These are phyloP conservation scores for Spicauda simplicius DNA, from an alignment of 2,888 invertebrate genomes.

Conservation along the genomic window DNA sequence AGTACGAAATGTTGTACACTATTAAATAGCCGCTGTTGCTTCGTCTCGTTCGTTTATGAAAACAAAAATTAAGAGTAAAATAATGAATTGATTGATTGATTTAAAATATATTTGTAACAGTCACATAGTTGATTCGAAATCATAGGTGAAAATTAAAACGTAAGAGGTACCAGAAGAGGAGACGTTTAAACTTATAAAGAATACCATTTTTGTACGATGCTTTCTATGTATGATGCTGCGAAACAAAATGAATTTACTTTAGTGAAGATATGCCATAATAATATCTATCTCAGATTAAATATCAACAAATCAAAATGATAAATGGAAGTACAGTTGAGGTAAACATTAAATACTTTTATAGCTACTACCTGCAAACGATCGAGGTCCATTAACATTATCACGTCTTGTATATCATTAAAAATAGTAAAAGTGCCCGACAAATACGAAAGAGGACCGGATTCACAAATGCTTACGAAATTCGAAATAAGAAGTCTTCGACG, in stretches of 20 bases:
- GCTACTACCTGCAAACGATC: background rate
- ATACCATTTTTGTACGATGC: background rate
- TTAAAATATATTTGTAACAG: background rate
- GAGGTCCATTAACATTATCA: conserved; percentile 16
- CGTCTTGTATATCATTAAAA: conserved; percentile 19
- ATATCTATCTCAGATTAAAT: conserved; percentile 1
- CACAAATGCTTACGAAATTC: conserved; percentile 7
- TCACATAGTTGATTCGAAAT: background rate
- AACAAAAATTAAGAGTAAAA: too few relatives aligned
- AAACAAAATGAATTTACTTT: too few relatives aligned
- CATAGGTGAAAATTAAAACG: too few relatives aligned
- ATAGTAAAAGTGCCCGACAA: conserved; percentile 15
- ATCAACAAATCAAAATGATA: background rate
- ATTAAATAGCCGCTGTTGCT: too few relatives aligned
- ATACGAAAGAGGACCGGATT: conserved; percentile 4
- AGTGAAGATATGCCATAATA: background rate
- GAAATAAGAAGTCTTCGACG: conserved; percentile 7
- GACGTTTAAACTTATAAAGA: background rate
- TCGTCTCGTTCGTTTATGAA: too few relatives aligned
- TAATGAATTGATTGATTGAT: too few relatives aligned
- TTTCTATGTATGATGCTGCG: too few relatives aligned
- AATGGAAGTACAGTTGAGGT: conserved; percentile 21
- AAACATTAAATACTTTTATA: conserved; percentile 22
- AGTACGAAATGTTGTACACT: too few relatives aligned
- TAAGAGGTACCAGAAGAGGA: background rate